phyloP scores from a whole-genome alignment of 1,140 invertebrate species.

The Eueides isabella region DNA sequence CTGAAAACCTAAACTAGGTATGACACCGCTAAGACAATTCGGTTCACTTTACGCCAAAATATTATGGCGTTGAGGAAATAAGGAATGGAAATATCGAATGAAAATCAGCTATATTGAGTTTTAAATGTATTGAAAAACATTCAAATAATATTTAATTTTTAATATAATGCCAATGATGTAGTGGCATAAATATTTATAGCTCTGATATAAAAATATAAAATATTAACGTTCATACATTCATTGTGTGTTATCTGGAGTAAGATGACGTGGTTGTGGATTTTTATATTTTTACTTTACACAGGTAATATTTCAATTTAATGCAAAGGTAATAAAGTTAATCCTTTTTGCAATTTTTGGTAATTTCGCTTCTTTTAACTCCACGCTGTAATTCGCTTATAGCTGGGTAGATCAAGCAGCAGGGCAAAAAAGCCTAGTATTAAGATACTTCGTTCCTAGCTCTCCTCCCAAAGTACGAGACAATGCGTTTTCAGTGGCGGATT shows the following conservation, averaged over 20 bases:
- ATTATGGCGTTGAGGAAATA: too few relatives aligned
- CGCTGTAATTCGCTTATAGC: background rate
- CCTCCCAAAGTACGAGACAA: background rate
- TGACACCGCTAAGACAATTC: too few relatives aligned
- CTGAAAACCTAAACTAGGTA: too few relatives aligned
- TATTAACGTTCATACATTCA: background rate
- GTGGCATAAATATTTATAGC: background rate
- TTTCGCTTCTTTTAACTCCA: background rate
- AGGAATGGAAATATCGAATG: too few relatives aligned
- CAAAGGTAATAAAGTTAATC: background rate
- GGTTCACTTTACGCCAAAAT: too few relatives aligned
- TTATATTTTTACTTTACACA: background rate
- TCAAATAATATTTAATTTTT: background rate
- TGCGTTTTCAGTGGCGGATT: background rate
- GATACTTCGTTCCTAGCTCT: background rate
- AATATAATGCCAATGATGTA: background rate
- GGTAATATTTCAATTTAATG: slow-evolving; percentile 5
- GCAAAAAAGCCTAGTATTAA: background rate
- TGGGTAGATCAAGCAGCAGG: background rate
- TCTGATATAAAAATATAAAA: background rate
- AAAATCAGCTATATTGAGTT: too few relatives aligned
- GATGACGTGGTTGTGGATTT: slow-evolving; percentile 14
- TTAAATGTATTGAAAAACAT: background rate
- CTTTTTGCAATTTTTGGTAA: background rate
- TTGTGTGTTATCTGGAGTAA: background rate